Conservation (phyloP, 1,140 invertebrate genomes). For the Archegozetes longisetosus region DNA sequence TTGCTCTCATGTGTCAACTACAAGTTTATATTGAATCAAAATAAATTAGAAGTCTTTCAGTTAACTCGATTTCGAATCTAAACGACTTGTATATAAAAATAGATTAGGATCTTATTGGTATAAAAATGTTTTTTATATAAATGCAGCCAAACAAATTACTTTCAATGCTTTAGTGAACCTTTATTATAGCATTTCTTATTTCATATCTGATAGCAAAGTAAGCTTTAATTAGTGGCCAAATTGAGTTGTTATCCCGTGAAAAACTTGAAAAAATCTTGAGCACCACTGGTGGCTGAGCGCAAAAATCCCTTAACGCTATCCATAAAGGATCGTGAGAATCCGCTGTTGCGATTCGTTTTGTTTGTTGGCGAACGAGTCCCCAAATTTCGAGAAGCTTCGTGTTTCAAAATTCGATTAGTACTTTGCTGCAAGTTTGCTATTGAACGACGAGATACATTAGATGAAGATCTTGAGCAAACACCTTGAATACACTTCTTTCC, state of each 20-base stretch:
- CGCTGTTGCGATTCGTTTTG: neutral
- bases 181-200: no score
- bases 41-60: no score
- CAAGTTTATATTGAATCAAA: no score
- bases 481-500: slow-evolving; percentile 14
- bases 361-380: neutral
- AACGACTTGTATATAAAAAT: no score
- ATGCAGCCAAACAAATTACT: no score
- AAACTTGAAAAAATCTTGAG: neutral
- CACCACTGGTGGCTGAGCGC: neutral
- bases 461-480: neutral
- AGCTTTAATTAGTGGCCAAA: no score
- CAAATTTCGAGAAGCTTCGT: neutral
- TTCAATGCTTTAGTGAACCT: no score
- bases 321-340: neutral
- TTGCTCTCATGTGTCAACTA: no score
- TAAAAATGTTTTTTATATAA: no score
- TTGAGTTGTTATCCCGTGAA: neutral
- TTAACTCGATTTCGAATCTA: no score
- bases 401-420: neutral
- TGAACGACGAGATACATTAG: neutral
- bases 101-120: no score
- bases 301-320: neutral
- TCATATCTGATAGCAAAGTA: no score
- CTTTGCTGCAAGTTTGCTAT: neutral